These are phyloP conservation scores for Herminia tarsipennalis DNA, from an alignment of 2,888 invertebrate species.

Conservation along the genomic window DNA sequence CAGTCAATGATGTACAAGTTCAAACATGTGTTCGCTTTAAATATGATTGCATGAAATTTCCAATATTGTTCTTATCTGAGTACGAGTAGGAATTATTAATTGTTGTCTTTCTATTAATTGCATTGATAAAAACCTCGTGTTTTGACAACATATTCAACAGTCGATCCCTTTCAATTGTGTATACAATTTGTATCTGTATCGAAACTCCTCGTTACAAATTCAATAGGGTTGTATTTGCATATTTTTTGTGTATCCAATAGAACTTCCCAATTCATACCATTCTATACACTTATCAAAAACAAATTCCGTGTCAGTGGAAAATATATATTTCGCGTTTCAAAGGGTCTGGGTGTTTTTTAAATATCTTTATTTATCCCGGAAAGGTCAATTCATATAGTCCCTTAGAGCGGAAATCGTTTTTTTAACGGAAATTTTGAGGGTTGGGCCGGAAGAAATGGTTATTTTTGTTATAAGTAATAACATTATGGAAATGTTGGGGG, in stretches of 20 bases:
- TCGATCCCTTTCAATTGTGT: conserved; percentile 25
- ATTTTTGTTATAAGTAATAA: conserved; percentile 1
- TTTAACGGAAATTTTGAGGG: conserved; percentile 32
- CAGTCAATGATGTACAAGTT: no score
- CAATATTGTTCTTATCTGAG: no score
- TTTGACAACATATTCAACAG: neutral
- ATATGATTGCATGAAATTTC: no score
- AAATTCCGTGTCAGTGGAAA: conserved; percentile 29
- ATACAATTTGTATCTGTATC: conserved; percentile 34
- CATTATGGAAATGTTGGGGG: neutral
- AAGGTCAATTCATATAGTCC: conserved; percentile 40
- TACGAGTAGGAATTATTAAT: no score
- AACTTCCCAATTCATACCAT: conserved; percentile 28
- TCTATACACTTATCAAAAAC: conserved; percentile 36
- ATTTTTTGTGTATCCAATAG: conserved; percentile 31
- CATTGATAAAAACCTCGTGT: neutral
- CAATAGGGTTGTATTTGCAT: conserved; percentile 36
- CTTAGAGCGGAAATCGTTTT: conserved; percentile 27
- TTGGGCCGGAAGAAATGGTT: neutral
- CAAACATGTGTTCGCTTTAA: no score
- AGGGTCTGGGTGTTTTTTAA: conserved; percentile 18
- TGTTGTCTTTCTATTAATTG: no score
- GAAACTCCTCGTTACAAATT: conserved; percentile 36
- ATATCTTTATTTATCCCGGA: conserved; percentile 32
- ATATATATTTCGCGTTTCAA: conserved; percentile 20